Evolutionary conservation across 2,113 vertebrate genomes (phyloP).

Genomic region (Agapornis roseicollis): DNA sequence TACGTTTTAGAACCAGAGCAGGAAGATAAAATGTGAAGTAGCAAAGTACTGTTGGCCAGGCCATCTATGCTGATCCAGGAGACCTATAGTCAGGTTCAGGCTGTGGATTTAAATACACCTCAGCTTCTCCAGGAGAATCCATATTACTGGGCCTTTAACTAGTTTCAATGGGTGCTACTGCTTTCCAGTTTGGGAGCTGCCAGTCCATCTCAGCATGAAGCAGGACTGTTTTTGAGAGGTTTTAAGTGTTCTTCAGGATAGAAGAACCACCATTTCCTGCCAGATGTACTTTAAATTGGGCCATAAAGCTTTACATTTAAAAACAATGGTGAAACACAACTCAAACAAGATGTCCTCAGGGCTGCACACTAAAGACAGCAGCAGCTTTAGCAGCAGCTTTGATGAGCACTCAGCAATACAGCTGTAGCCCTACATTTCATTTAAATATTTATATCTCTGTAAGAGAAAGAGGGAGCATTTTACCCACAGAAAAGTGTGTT

Average conservation of each 20-base stretch:
- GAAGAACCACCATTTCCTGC: background rate
- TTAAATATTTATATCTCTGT: background rate
- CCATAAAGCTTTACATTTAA: constrained; percentile 33
- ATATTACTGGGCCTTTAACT: background rate
- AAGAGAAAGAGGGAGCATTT: background rate
- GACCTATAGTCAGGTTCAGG: background rate
- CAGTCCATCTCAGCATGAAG: background rate
- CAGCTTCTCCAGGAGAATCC: background rate
- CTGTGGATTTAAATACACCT: background rate
- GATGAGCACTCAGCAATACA: background rate
- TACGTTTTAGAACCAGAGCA: background rate
- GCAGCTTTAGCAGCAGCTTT: background rate
- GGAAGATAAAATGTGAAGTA: constrained; percentile 21
- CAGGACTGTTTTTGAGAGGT: background rate
- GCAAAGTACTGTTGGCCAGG: background rate
- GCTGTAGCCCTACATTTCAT: background rate
- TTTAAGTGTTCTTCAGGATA: background rate
- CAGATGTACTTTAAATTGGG: constrained; percentile 32
- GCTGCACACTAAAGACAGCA: background rate
- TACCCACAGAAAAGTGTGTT: background rate
- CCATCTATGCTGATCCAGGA: background rate
- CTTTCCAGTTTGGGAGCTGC: background rate
- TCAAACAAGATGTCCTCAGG: background rate
- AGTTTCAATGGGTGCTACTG: background rate
- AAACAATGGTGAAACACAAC: background rate